Percentiles rank a stretch among this genome's conserved stretches.
phyloP scores from a whole-genome alignment of 2,888 invertebrate species.

The Galeopsomyia nigrocyanea region DNA sequence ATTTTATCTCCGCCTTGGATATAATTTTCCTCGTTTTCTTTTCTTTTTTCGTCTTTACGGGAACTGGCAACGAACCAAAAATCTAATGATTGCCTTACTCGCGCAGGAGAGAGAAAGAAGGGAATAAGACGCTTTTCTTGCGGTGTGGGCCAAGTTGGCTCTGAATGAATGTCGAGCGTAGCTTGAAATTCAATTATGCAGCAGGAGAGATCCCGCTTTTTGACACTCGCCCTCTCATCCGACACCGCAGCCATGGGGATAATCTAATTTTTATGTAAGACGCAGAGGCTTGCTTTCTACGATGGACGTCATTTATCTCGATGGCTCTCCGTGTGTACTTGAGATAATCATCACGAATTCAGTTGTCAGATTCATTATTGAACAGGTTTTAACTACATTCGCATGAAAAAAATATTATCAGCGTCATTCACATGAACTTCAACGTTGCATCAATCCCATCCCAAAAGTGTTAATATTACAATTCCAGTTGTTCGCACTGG shows the following conservation, averaged over 20 bases:
- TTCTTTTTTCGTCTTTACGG: slow-evolving; percentile 10
- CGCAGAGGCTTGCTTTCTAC: not conserved
- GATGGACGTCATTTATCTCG: not conserved
- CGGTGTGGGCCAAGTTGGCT: slow-evolving; percentile 30
- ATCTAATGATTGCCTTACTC: slow-evolving; percentile 56
- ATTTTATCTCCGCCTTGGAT: slow-evolving; percentile 52
- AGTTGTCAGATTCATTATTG: too few relatives aligned
- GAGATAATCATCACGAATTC: not conserved
- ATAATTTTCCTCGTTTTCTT: not conserved
- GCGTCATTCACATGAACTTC: too few relatives aligned
- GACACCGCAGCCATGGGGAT: not conserved
- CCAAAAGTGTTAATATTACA: too few relatives aligned
- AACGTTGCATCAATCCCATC: too few relatives aligned
- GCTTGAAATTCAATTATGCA: slow-evolving; percentile 40
- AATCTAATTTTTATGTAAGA: slow-evolving; percentile 35
- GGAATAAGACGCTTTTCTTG: slow-evolving; percentile 3
- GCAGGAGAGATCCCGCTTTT: slow-evolving; percentile 29
- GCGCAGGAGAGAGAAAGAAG: not conserved
- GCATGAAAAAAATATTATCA: not conserved
- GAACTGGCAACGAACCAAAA: slow-evolving; percentile 60
- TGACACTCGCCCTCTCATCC: slow-evolving; percentile 6
- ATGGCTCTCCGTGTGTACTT: not conserved
- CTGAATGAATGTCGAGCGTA: slow-evolving; percentile 20
- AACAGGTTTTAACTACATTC: too few relatives aligned
- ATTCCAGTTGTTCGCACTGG: not conserved